Evolutionary conservation across 2,797 vertebrate species (phyloP).

Genomic region (Mus spretus): DNA sequence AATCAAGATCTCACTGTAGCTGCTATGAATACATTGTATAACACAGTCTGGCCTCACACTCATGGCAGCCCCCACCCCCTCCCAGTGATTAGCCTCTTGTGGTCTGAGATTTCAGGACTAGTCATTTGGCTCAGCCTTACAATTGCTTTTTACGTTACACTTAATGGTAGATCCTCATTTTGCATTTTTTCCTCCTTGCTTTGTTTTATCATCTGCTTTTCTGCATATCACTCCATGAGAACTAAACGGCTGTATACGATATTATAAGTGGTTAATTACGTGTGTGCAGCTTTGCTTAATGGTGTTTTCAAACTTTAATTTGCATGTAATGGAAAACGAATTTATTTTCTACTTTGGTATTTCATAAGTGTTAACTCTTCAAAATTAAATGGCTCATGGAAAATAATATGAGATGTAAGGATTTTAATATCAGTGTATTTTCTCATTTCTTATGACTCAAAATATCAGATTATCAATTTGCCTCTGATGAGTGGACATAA

Average conservation of each 20-base stretch:
- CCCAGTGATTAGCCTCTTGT: neutral
- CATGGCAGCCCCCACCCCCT: too few species aligned
- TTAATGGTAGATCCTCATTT: neutral
- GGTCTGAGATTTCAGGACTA: neutral
- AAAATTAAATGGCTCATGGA: neutral
- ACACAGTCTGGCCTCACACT: neutral
- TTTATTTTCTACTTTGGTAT: slow-evolving; percentile 23
- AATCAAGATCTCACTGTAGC: neutral
- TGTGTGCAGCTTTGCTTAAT: neutral
- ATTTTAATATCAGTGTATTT: neutral
- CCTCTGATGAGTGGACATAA: neutral
- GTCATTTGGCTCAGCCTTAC: neutral
- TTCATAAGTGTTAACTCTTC: neutral
- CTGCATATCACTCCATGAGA: neutral
- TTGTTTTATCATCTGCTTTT: neutral
- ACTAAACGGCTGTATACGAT: neutral
- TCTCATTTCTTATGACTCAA: slow-evolving; percentile 15
- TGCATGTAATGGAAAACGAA: neutral
- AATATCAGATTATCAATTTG: slow-evolving; percentile 37
- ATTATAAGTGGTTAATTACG: neutral
- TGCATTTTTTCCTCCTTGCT: neutral
- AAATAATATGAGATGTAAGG: neutral
- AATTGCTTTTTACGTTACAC: neutral
- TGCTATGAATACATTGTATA: neutral
- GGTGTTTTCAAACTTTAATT: neutral